phyloP scores from a whole-genome alignment of 2,113 vertebrate species.

The Chionis minor region DNA sequence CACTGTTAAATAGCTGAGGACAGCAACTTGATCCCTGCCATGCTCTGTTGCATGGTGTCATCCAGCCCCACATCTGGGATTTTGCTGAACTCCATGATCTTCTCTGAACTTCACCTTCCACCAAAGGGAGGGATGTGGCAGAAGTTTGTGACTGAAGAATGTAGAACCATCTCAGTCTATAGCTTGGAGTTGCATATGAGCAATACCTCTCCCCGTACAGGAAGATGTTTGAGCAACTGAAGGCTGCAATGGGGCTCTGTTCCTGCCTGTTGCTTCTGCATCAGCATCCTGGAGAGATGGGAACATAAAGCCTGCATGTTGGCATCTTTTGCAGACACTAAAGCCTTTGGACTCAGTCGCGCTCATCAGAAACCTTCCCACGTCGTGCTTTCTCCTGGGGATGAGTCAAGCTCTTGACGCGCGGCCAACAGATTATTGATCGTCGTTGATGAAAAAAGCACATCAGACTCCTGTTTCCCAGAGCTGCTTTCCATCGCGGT shows the following conservation, averaged over 20 bases:
- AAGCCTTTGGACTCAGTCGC: neutral
- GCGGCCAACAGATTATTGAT: neutral
- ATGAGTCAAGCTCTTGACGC: neutral
- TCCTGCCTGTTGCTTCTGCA: neutral
- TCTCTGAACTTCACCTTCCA: neutral
- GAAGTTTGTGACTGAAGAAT: neutral
- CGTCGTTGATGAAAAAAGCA: rapidly evolving
- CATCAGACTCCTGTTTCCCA: neutral
- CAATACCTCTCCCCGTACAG: neutral
- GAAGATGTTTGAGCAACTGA: neutral
- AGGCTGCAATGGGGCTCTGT: neutral
- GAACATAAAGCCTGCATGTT: rapidly evolving
- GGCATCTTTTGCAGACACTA: neutral
- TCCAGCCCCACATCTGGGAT: neutral
- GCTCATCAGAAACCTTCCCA: neutral
- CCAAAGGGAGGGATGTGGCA: neutral
- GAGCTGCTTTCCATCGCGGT: rapidly evolving
- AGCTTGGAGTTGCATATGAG: neutral
- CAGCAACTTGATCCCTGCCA: neutral
- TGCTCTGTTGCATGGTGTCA: neutral
- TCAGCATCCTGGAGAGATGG: neutral
- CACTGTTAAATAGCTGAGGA: neutral
- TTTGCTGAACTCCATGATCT: neutral
- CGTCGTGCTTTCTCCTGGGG: rapidly evolving
- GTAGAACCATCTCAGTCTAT: neutral